phyloP scores from a whole-genome alignment of 2,888 invertebrate species.

The Aphrophora alni region DNA sequence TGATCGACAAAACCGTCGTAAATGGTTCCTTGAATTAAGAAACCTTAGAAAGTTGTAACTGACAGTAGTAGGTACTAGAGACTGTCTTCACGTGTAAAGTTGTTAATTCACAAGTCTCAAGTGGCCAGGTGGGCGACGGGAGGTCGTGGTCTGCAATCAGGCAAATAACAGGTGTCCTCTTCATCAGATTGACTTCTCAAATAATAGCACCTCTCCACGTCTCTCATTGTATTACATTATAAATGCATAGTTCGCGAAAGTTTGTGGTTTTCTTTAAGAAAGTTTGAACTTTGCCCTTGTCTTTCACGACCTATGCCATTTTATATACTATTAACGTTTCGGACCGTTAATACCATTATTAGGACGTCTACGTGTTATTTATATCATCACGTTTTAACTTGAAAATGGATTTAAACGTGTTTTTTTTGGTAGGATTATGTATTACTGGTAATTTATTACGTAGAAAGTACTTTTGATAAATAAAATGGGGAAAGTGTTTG shows the following conservation, averaged over 20 bases:
- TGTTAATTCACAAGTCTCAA: too few species aligned
- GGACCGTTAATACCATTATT: neutral
- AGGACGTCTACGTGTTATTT: neutral
- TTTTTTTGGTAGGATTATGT: too few species aligned
- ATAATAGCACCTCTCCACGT: neutral
- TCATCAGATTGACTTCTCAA: neutral
- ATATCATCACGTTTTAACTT: neutral
- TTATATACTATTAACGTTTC: neutral
- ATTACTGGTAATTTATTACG: too few species aligned
- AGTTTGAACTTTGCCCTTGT: neutral
- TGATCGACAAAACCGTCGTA: too few species aligned
- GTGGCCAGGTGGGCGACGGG: neutral
- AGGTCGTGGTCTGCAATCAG: neutral
- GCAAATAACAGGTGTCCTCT: neutral
- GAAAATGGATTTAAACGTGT: too few species aligned
- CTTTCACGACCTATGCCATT: neutral
- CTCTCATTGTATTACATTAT: neutral
- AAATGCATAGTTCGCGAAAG: neutral
- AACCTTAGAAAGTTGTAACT: too few species aligned
- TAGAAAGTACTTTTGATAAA: too few species aligned
- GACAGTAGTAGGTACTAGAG: too few species aligned
- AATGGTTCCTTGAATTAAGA: too few species aligned
- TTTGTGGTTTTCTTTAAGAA: neutral
- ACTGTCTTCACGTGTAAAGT: too few species aligned
- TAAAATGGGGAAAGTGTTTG: too few species aligned